These are phyloP conservation scores for Muscicapa adusta DNA, from an alignment of 2,113 vertebrate species.

Conservation along the genomic window DNA sequence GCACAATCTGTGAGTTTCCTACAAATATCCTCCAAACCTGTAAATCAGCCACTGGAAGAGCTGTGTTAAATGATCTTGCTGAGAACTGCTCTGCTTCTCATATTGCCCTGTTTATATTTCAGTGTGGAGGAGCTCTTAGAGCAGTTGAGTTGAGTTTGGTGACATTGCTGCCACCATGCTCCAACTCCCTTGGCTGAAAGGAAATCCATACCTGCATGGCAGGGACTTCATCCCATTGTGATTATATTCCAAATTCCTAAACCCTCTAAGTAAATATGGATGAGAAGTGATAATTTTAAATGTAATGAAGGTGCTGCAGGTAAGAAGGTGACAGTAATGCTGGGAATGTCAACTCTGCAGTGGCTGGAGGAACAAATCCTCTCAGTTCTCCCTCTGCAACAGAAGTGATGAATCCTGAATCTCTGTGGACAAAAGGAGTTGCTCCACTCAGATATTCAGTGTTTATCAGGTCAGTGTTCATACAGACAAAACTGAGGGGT, in stretches of 20 bases:
- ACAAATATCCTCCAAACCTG: not conserved
- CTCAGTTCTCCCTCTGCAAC: not conserved
- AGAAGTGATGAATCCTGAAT: not conserved
- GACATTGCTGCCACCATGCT: accelerated
- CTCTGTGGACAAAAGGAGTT: not conserved
- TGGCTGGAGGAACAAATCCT: not conserved
- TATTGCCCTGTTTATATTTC: not conserved
- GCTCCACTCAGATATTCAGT: not conserved
- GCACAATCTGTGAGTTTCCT: not conserved
- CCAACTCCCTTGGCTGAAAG: not conserved
- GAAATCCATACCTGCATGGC: not conserved
- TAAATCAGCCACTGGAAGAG: not conserved
- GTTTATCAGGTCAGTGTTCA: not conserved
- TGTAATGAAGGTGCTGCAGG: not conserved
- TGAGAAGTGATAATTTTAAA: not conserved
- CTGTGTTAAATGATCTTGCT: not conserved
- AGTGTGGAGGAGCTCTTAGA: not conserved
- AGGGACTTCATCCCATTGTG: not conserved
- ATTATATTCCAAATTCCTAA: not conserved
- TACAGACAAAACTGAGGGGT: not conserved
- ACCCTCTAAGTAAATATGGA: not conserved
- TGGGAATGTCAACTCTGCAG: not conserved
- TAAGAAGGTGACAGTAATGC: not conserved
- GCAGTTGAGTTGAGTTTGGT: not conserved
- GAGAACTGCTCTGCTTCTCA: not conserved